Conservation (phyloP, 1,140 invertebrate genomes). For the Rhizoglyphus robini region DNA sequence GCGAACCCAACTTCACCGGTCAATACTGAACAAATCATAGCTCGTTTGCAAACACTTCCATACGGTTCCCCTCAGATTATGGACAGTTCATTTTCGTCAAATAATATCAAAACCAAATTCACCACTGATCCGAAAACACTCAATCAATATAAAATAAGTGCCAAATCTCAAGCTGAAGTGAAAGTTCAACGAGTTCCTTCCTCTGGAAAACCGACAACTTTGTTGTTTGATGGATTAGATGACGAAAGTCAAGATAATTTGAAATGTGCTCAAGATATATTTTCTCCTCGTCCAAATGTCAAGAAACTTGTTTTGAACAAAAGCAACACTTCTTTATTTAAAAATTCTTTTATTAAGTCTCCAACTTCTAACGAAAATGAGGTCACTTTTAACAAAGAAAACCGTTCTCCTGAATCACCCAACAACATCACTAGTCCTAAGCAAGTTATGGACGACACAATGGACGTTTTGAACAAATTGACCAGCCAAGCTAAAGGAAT, state of each 20-base stretch:
- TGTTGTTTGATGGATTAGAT: conserved; percentile 44
- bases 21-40: conserved; percentile 3
- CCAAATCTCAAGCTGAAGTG: not conserved
- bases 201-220: not conserved
- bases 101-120: conserved; percentile 17
- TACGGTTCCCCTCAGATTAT: conserved; percentile 20
- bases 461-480: not conserved
- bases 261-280: conserved; percentile 33
- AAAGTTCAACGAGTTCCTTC: not conserved
- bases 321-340: conserved; percentile 22
- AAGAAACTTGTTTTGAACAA: conserved; percentile 40
- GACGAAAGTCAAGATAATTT: conserved; percentile 35
- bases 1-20: not conserved
- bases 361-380: not conserved
- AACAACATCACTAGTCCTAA: not conserved
- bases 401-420: not conserved
- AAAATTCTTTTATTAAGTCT: conserved; percentile 1
- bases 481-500: not conserved
- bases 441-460: not conserved
- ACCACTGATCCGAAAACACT: conserved; percentile 24
- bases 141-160: conserved; percentile 21
- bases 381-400: not conserved
- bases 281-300: conserved; percentile 40
- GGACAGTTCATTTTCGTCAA: not conserved
- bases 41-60: conserved; percentile 22